A percentile compares a stretch with the other conserved stretches of the same genome.
Evolutionary conservation across 2,797 vertebrate genomes (phyloP).

Genomic region (Atherinosoma microstoma): DNA sequence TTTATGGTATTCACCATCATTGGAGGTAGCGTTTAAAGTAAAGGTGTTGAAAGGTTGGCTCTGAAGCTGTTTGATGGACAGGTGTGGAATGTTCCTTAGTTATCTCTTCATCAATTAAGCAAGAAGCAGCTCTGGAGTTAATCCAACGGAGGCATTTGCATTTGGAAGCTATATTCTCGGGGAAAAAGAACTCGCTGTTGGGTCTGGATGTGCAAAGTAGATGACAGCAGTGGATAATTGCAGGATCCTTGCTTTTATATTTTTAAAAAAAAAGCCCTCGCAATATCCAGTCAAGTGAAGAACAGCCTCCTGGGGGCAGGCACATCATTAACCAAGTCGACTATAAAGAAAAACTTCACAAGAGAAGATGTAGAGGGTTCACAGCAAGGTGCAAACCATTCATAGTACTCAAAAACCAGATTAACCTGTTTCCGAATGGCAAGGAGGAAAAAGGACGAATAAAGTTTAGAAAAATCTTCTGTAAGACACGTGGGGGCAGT

Average conservation of each 20-base stretch:
- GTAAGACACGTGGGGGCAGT: background rate
- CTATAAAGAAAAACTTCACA: background rate
- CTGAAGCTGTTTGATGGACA: background rate
- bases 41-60: background rate
- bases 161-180: background rate
- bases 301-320: background rate
- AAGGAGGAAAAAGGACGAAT: background rate
- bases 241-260: background rate
- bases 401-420: background rate
- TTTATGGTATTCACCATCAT: background rate
- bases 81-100: background rate
- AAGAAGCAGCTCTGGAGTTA: background rate
- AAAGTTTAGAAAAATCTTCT: background rate
- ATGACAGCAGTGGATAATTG: background rate
- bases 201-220: background rate
- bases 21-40: background rate
- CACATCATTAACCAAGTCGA: background rate
- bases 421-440: background rate
- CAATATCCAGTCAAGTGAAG: background rate
- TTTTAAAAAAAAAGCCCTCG: background rate
- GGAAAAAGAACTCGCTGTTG: background rate
- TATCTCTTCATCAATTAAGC: background rate
- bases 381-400: background rate
- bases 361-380: background rate
- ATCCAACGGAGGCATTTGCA: background rate